phyloP scores from a whole-genome alignment of 2,113 vertebrate genomes.

The Brachypteracias leptosomus region DNA sequence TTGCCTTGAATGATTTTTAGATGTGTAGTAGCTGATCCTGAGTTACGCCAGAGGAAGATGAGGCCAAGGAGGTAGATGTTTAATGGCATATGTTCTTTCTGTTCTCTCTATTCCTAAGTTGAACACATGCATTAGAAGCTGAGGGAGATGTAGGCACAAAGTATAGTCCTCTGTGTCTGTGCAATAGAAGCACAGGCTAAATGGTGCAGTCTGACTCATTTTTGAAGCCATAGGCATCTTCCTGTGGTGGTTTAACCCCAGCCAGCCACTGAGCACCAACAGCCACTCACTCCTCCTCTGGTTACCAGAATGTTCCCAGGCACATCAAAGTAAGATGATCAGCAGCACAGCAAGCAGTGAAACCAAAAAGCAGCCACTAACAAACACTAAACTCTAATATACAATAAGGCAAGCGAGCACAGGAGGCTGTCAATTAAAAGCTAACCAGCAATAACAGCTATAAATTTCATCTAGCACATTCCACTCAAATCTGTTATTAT shows the following conservation, averaged over 20 bases:
- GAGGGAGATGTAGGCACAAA: background rate
- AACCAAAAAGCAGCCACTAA: background rate
- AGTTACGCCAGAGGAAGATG: background rate
- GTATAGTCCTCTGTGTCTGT: background rate
- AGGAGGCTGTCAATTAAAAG: background rate
- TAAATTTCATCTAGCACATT: background rate
- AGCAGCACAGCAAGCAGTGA: background rate
- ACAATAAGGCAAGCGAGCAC: background rate
- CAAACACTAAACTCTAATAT: background rate
- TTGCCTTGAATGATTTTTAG: background rate
- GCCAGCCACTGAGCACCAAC: background rate
- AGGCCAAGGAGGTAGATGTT: background rate
- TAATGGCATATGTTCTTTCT: rapidly evolving
- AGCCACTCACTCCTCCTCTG: background rate
- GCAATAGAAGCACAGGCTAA: background rate
- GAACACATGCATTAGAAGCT: background rate
- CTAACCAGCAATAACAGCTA: background rate
- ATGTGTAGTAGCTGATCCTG: background rate
- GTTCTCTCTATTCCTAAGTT: background rate
- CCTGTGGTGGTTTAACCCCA: background rate
- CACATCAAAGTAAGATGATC: background rate
- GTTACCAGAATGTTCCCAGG: background rate
- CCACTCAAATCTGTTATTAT: background rate
- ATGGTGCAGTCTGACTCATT: background rate
- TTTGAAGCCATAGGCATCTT: background rate